Evolutionary conservation across 1,140 invertebrate genomes (phyloP), one percentile per base, ranked within the genome.

Genomic region (Papilio xuthus): DNA sequence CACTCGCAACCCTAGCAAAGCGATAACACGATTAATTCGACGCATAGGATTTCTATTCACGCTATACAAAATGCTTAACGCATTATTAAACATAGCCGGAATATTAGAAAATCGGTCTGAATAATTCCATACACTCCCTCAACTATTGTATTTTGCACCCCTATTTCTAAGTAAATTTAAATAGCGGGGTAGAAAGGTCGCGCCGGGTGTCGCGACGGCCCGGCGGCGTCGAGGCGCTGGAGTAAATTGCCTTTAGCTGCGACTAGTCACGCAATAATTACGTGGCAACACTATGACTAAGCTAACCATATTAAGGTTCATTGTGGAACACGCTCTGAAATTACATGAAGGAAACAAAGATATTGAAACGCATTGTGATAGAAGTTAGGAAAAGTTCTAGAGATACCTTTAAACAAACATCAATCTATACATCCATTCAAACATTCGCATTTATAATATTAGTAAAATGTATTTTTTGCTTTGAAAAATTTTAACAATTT

Each of bases 61-160:
- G 89, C 86, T 83, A 87, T 89, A 84, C 82, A 82, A 90, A 91
- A 90, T 90, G 86, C 88, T 92, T 89, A 86, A 85, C 88, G 86
- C 87, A 88, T 88, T 89, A 90, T 88, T 88, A 86, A 90, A 81
- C 88, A 90, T 60, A 81, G 70, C 79, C 79, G 79, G 84, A 88
- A 88, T 88, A 87, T 87, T 88, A 87, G 78, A 73, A 83, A 74
- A 70, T 77, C 80, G 83, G 47, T 44, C 81, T 79, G 83, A 86
- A 87, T 87, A 60, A 67, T 67, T 67, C 26, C 26, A 67, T 28
- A 44, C 41, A 73, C 42, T 44, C 71, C 20, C 71, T 73, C 37
- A 23, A 42, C 32, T 42, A 71, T 47, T 44, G n/a, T 44, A 73
- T 47, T 73, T 73, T 77, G 76, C 87, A 86, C 86, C 85, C 86